Percentiles rank a stretch among this genome's conserved stretches.
phyloP scores from a whole-genome alignment of 1,140 invertebrate species.

The Linepithema humile region DNA sequence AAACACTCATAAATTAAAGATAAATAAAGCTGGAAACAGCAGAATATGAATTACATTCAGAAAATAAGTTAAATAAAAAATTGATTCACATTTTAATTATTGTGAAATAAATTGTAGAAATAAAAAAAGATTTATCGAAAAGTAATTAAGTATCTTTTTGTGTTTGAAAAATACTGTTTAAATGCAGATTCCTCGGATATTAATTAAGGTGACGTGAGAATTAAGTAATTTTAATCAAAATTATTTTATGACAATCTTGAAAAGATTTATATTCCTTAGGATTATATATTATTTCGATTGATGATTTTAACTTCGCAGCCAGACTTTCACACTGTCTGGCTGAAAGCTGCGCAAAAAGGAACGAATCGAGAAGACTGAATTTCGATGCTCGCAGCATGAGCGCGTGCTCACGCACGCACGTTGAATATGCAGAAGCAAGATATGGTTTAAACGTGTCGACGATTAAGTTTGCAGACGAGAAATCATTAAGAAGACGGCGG shows the following conservation, averaged over 20 bases:
- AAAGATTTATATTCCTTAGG: not conserved
- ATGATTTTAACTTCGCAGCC: not conserved
- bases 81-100: no score
- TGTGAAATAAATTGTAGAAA: no score
- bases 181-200: not conserved
- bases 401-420: slow-evolving; percentile 65
- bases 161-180: no score
- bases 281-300: not conserved
- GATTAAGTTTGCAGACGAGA: slow-evolving; percentile 83
- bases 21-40: no score
- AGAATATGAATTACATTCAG: no score
- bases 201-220: not conserved
- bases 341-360: slow-evolving; percentile 22
- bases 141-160: no score
- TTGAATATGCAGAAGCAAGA: slow-evolving; percentile 82
- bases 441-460: slow-evolving; percentile 83
- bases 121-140: no score
- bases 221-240: not conserved
- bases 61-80: not conserved
- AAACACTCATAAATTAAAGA: not conserved
- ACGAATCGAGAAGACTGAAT: slow-evolving; percentile 36
- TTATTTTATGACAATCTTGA: not conserved
- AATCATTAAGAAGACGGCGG: slow-evolving; percentile 83
- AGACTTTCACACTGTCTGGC: not conserved
- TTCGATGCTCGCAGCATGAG: slow-evolving; percentile 64